Evolutionary conservation across 1,140 invertebrate species (phyloP), one percentile per base, ranked within the genome.

Genomic region (Hycleus phaleratus): DNA sequence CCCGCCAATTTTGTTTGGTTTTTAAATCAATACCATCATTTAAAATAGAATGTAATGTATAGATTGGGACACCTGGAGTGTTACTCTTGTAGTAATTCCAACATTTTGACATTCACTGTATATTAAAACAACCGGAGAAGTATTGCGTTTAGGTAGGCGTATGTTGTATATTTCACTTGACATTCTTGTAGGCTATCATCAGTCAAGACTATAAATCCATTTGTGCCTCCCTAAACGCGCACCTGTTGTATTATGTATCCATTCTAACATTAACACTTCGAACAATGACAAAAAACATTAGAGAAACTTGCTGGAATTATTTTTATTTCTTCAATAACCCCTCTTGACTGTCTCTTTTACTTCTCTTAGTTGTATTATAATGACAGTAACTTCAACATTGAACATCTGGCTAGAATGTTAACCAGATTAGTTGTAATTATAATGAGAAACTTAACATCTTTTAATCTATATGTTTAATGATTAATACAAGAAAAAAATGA

Each of bases 111-210:
- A 4, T 5, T 7, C 32, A 4, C 32, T 32, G 32, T 32, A 18
- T 18, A 18, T 32, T 32, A 32, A 4, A 32, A 32, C 4, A 32
- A 32, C 32, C 7, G 32, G 32, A 32, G 32, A 32, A 32, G 4
- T 32, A 32, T 32, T 32, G 32, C 7, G 7, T 26, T 46, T 46
- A 49, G 42, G 52, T 55, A 55, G 52, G 52, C 52, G 52, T 46
- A 55, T 38, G 7, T 32, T 18, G 7, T 7, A 32, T 32, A 32
- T 7, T 32, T 46, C 45, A 38, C 45, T 38, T 55, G 44, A 55
- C 52, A 47, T 55, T 55, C 52, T 24, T 39, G 45, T 47, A 55
- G 46, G 4, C 52, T 55, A 55, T 55, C 52, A 55, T 55, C 52
- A n/a, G 43, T 32, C 12, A 47, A 44, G 52, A 46, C 52, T 55